Evolutionary conservation across 2,797 vertebrate genomes (phyloP), one percentile per base, ranked within the genome.

Genomic region (Argentina silus): DNA sequence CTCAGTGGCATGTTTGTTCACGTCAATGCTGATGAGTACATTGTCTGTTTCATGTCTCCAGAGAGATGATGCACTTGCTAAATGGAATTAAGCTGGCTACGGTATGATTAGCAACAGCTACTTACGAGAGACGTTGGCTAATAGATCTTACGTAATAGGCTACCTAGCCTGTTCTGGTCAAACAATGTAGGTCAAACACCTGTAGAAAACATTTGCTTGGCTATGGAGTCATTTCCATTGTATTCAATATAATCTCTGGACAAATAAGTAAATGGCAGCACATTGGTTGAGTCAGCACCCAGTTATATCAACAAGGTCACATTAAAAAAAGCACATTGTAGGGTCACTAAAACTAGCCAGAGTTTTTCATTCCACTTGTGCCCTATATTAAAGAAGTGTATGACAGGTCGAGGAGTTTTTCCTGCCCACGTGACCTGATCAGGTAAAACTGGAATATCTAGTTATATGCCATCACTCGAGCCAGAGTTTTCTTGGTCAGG

Each of bases 81-180:
- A 75, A 75, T 68, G 14, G 64, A 71, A 74, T 66, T 84, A 88
- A 90, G 74, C 81, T 71, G 69, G 74, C 65, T 70, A 65, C 45
- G 27, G 68, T 62, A 78, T 80, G 82, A 90, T 92, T 89, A 87
- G 77, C 67, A 69, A 69, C 48, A 11, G 79, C 74, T 81, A 36
- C 76, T 77, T 51, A 48, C 64, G 45, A 61, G 67, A 80, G 55
- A 70, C 67, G 45, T 23, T 14, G 62, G 23, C 57, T 86, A 77
- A 85, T 79, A 6, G 74, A 8, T 45, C 63, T 86, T 90, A 82
- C 55, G 74, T 81, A 89, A 88, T 27, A 27, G 27, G 27, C 27
- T 36, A 36, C 62, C 66, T 59, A 76, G 71, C 79, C 81, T 78
- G 61, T 48, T 65, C 72, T 61, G 36, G 2, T 36, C 27, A 36